A percentile compares a stretch with the other conserved stretches of the same genome.
Conservation (phyloP, 2,113 vertebrate genomes). For the Boleophthalmus pectinirostris region DNA sequence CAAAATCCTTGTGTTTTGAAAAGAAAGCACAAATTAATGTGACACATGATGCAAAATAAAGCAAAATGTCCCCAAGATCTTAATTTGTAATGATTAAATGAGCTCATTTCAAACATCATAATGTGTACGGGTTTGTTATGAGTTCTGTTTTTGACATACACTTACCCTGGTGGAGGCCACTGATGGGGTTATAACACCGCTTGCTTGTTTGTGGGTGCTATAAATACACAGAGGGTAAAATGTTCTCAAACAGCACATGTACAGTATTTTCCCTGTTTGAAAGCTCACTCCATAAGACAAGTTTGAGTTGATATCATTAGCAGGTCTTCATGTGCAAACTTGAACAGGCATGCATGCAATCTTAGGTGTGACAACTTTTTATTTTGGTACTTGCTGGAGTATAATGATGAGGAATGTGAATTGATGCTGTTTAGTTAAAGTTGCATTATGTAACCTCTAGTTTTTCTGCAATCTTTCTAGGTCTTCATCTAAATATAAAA, state of each 20-base stretch:
- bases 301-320: neutral
- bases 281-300: neutral
- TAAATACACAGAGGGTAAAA: conserved; percentile 7
- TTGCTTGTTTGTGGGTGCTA: neutral
- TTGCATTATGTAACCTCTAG: too few relatives aligned
- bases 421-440: too few relatives aligned
- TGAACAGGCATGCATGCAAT: neutral
- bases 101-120: too few relatives aligned
- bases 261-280: neutral
- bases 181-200: neutral
- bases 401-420: too few relatives aligned
- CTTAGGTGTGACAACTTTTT: neutral
- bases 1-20: neutral
- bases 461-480: too few relatives aligned
- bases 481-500: too few relatives aligned
- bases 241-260: neutral
- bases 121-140: neutral
- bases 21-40: neutral
- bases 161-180: neutral
- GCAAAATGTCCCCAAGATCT: too few relatives aligned
- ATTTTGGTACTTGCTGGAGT: neutral
- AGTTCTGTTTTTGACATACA: neutral
- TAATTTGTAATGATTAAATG: too few relatives aligned
- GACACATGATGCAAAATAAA: neutral
- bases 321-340: neutral